Evolutionary conservation across 2,888 invertebrate genomes (phyloP), one percentile per base, ranked within the genome.

Genomic region (Lasius fuliginosus): DNA sequence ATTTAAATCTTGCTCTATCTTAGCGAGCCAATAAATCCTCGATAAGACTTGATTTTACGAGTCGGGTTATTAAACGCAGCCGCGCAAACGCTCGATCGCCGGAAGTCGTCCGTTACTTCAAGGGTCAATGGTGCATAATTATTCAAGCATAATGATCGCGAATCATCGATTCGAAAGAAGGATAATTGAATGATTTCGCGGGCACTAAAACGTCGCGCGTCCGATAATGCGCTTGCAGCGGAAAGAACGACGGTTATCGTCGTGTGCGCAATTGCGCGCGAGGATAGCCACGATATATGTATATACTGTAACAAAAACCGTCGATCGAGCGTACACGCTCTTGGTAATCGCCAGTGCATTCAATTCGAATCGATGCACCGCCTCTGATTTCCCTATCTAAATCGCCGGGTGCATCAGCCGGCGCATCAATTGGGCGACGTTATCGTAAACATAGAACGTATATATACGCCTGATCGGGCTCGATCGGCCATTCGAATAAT

Each of bases 401-500:
- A 84, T 81, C 73, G 81, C 64, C 84, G 81, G 64, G 65, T 76
- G 81, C 73, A 83, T 84, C 79, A 79, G 79, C 69, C 79, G 69
- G 79, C 71, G 84, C 84, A 84, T 84, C 84, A 79, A 79, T 84
- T 84, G 84, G 77, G 56, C 84, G 84, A 81, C 73, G 84, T 84
- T 84, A 84, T 84, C 84, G 84, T 81, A 84, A 84, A 84, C 81
- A 84, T 73, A 67, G 79, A 42, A 58, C 27, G 81, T 62, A 68
- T 65, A 84, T 84, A 73, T 53, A 68, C 65, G 74, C 56, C 76
- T 86, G 89, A 86, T 87, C 87, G 83, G 88, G 87, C 91, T 91
- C 91, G 90, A 92, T 91, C 91, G 92, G 90, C 90, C 89, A 89
- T 90, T 91, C 87, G 91, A 90, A 90, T 82, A 84, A 84, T 91